Percentiles rank a stretch among this genome's conserved stretches.
These are phyloP conservation scores for Chironomus striatipennis DNA, from an alignment of 1,140 invertebrate genomes.

Conservation along the genomic window DNA sequence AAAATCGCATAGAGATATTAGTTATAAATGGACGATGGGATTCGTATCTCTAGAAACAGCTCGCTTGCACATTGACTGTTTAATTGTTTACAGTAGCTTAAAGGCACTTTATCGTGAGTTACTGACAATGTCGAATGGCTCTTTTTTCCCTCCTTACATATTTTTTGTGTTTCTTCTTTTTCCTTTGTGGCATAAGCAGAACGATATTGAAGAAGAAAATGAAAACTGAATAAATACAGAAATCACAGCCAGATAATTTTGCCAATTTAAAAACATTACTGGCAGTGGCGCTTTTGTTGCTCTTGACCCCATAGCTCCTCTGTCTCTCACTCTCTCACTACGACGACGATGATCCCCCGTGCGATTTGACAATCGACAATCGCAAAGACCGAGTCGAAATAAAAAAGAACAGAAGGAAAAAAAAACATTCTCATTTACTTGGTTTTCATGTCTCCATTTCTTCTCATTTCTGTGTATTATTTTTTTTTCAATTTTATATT, in stretches of 20 bases:
- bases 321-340: no score
- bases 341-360: conserved; percentile 10
- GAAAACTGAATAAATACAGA: neutral
- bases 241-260: conserved; percentile 13
- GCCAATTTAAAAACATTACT: conserved; percentile 14
- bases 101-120: neutral
- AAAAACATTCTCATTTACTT: conserved; percentile 10
- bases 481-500: no score
- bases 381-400: neutral
- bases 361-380: neutral
- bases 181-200: neutral
- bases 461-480: neutral
- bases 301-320: conserved; percentile 3
- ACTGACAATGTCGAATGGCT: neutral
- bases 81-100: neutral
- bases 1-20: neutral
- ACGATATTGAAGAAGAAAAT: neutral
- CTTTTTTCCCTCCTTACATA: neutral
- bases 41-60: neutral
- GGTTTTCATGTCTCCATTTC: conserved; percentile 23
- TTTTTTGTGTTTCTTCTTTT: neutral
- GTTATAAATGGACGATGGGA: neutral
- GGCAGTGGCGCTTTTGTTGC: conserved; percentile 4
- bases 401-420: neutral
- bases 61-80: neutral